Base-by-base conservation (phyloP, 2,797 vertebrate genomes). In the Clarias fuscus region DNA sequence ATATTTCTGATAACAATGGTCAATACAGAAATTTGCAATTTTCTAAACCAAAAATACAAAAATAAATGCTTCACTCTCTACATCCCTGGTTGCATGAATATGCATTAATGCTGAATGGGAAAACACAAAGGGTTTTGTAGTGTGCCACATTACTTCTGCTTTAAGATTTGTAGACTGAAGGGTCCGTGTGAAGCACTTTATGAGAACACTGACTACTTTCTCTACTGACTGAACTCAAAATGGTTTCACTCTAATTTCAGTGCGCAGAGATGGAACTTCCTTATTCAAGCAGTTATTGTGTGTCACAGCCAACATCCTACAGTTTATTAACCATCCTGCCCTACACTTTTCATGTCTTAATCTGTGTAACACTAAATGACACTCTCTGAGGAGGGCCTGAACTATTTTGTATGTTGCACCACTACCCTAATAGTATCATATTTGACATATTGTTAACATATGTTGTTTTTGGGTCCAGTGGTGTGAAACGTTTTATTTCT, bases 261-360 rank as follows among this genome's bases (percentile, higher is more conserved):
- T 79, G 77, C 17, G 64, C 13, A 0, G 33, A 40, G 33, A 62
- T 15, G 11, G 24, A 40, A n/a, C 76, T 61, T 78, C 76, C 76
- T 78, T 61, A 78, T 61, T 78, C 11, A 0, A 8, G 33, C 37
- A 24, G 33, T n/a, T 79, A 79, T n/a, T 40, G 20, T 62, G 58
- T 43, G 77, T 62, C 77, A 79, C 40, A 59, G 40, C 59, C 59
- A 62, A 13, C 11, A 62, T n/a, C 58, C 77, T 79, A 79, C 27
- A 77, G 53, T 77, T 53, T 22, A 58, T 59, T 33, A 20, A 20
- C 72, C 17, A 40, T 56, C n/a, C 24, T 27, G 72, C 14, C 43
- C 72, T 75, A 17, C 20, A n/a, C 40, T 24, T 24, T 2, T 56
- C 43, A 7, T 33, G 33, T 33, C 37, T 37, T 37, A 37, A 59